These are phyloP conservation scores for Sphaerodactylus townsendi DNA, from an alignment of 2,113 vertebrate genomes.

Conservation along the genomic window DNA sequence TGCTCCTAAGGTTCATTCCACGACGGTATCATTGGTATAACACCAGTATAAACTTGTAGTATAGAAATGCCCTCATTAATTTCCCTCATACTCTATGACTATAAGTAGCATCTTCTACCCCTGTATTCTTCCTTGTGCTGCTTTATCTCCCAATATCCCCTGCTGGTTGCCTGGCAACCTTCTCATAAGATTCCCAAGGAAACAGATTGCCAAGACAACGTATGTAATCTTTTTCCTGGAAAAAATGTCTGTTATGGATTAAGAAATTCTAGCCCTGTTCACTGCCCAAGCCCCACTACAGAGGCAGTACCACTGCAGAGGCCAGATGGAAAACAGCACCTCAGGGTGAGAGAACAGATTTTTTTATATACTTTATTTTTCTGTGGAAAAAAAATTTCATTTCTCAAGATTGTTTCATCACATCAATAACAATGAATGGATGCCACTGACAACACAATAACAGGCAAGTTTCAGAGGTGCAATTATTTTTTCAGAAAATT, in stretches of 20 bases:
- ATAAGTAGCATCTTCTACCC: neutral
- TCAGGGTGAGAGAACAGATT: too few relatives aligned
- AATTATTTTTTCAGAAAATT: too few relatives aligned
- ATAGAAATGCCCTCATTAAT: neutral
- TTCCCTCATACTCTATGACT: neutral
- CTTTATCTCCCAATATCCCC: neutral
- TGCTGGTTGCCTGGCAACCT: neutral
- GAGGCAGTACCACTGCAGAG: too few relatives aligned
- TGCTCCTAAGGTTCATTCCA: too few relatives aligned
- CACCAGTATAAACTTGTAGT: neutral
- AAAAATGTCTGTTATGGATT: neutral
- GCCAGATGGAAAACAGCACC: too few relatives aligned
- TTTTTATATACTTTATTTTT: too few relatives aligned
- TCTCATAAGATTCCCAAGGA: neutral
- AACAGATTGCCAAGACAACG: neutral
- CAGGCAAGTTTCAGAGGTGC: too few relatives aligned
- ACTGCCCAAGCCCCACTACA: too few relatives aligned
- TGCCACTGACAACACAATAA: too few relatives aligned
- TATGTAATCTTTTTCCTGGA: neutral
- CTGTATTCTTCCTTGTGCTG: neutral
- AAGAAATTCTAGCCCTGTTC: neutral
- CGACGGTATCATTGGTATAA: neutral
- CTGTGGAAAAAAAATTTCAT: too few relatives aligned
- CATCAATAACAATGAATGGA: too few relatives aligned
- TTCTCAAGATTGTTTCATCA: too few relatives aligned